Evolutionary conservation across 2,797 vertebrate genomes (phyloP), one percentile per base, ranked within the genome.

Genomic region (Hemitrygon akajei): DNA sequence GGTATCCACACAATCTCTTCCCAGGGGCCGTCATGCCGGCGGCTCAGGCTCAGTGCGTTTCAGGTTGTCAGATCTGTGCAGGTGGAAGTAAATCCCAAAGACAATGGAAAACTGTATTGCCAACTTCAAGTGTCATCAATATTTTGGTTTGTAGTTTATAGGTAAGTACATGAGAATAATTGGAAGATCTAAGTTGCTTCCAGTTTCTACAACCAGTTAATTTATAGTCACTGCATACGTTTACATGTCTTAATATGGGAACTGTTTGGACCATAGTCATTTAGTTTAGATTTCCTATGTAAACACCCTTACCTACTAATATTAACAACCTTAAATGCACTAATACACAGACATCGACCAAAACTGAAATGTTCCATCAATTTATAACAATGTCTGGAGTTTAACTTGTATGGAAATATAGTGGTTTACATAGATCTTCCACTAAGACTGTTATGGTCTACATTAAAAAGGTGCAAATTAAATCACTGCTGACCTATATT

Each of bases 161-260:
- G 25, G 47, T 25, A 27, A 58, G 58, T 56, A 56, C 10, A 14
- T 58, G 82, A 86, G 2, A 84, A 16, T 75, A 25, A 75, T 27
- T 75, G 7, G 14, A 80, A 80, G 77, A 37, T 22, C 34, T 37
- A 80, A 18, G 34, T 40, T 80, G 79, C 37, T 47, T 20, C 18
- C 79, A 81, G 1, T 18, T 79, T 79, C 34, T 79, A 81, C 73
- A 25, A 7, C 5, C 9, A 30, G 9, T 76, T 76, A 76, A 79
- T 37, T 79, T 79, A n/a, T 30, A 79, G 10, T 37, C 77, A 79
- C 5, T 11, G 77, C 12, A 79, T 14, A 3, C 0, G 58, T 58
- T 10, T 84, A 25, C 25, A 84, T 86, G 82, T 11, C 82, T 86
- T 86, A 86, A 86, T 86, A 60, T 58, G 82, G 82, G 30, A 86